Evolutionary conservation across 2,888 invertebrate genomes (phyloP).

Genomic region (Dynastes tityus): DNA sequence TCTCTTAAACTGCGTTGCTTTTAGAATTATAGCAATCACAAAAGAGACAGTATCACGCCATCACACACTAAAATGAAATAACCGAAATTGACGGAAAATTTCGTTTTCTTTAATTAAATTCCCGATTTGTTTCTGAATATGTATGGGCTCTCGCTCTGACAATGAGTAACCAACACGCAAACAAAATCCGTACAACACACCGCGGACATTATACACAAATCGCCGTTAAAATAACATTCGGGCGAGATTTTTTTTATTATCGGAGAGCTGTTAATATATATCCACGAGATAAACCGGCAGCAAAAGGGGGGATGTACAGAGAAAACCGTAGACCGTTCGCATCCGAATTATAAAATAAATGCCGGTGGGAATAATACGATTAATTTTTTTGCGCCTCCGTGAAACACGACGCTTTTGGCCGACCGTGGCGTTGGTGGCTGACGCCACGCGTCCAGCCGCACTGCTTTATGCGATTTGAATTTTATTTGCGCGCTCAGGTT

Average conservation of each 20-base stretch:
- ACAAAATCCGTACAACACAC: conserved; percentile 1
- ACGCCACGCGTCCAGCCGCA: conserved; percentile 16
- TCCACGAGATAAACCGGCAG: conserved; percentile 56
- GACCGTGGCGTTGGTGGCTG: not conserved
- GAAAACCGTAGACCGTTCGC: conserved; percentile 35
- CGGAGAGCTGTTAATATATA: conserved; percentile 51
- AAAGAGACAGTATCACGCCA: not conserved
- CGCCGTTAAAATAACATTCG: conserved; percentile 33
- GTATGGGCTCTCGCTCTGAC: not conserved
- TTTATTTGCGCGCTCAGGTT: conserved; percentile 59
- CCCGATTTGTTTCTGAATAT: conserved; percentile 2
- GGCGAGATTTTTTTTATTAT: conserved; percentile 38
- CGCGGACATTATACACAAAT: conserved; percentile 11
- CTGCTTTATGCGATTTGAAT: conserved; percentile 59
- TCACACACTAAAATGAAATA: not conserved
- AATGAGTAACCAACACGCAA: not conserved
- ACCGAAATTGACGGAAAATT: not conserved
- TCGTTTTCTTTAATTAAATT: conserved; percentile 20
- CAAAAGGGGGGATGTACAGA: not conserved
- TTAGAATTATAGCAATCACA: not conserved
- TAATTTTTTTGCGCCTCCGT: conserved; percentile 61
- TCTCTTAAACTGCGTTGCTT: too few species aligned
- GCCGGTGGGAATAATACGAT: conserved; percentile 63
- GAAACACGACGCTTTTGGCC: conserved; percentile 18
- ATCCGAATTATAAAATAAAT: conserved; percentile 63